These are phyloP conservation scores for Pangasianodon hypophthalmus DNA, from an alignment of 2,113 vertebrate genomes.

Conservation along the genomic window DNA sequence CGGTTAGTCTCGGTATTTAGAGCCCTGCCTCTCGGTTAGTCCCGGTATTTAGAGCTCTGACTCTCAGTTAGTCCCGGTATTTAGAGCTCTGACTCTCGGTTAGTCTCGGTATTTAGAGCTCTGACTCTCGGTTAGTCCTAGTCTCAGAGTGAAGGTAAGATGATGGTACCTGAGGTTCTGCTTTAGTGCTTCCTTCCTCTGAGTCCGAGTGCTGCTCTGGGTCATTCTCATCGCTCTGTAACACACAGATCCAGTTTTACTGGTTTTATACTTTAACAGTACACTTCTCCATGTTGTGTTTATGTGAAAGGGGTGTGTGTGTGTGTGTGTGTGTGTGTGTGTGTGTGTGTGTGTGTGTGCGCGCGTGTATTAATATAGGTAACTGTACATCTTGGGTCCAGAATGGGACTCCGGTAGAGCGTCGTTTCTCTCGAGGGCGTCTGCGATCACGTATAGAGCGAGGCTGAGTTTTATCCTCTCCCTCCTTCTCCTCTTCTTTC, in stretches of 20 bases:
- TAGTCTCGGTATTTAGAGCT: background rate
- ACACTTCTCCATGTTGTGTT: background rate
- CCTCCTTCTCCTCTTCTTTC: constrained; percentile 92
- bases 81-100: too few species aligned
- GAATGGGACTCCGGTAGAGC: constrained; percentile 92
- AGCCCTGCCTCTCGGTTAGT: too few species aligned
- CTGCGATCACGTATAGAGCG: constrained; percentile 94
- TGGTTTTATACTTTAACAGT: background rate
- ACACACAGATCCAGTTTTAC: background rate
- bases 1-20: too few species aligned
- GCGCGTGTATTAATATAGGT: constrained; percentile 46
- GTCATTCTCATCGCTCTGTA: constrained; percentile 94
- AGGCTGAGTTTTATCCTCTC: constrained; percentile 92
- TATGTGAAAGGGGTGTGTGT: background rate
- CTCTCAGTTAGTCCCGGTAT: background rate
- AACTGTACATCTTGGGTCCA: constrained; percentile 89
- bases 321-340: background rate
- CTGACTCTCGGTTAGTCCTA: background rate
- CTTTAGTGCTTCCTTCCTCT: constrained; percentile 89
- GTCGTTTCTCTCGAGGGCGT: constrained; percentile 93
- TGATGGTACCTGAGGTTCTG: constrained; percentile 82
- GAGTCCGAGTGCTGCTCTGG: constrained; percentile 91
- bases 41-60: too few species aligned
- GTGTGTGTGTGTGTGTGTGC: background rate
- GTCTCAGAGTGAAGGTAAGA: background rate